phyloP scores from a whole-genome alignment of 2,888 invertebrate species.

The Troides aeacus region DNA sequence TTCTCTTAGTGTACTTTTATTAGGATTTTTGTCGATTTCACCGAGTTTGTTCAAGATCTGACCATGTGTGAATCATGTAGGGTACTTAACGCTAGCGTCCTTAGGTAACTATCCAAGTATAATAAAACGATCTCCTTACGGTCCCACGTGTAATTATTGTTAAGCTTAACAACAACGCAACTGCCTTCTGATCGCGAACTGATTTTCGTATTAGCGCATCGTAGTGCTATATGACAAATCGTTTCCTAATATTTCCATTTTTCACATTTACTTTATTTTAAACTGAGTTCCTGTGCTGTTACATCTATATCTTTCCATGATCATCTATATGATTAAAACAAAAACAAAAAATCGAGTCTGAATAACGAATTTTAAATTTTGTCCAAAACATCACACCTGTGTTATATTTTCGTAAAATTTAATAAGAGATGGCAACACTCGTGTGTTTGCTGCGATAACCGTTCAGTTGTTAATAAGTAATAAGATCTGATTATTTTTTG shows the following conservation, averaged over 20 bases:
- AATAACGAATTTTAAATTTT: too few species aligned
- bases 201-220: conserved; percentile 12
- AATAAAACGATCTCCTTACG: conserved; percentile 27
- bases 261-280: background rate
- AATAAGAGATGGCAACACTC: background rate
- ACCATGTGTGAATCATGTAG: conserved; percentile 42
- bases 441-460: background rate
- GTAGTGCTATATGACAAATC: background rate
- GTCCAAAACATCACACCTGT: background rate
- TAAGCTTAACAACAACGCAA: background rate
- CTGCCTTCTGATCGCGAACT: conserved; percentile 1
- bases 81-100: conserved; percentile 42
- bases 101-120: conserved; percentile 12
- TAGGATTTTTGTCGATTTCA: conserved; percentile 37
- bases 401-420: background rate
- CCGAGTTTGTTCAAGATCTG: conserved; percentile 37
- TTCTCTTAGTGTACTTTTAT: conserved; percentile 37
- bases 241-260: background rate
- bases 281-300: conserved; percentile 7
- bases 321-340: too few species aligned
- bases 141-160: conserved; percentile 20
- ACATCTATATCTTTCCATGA: background rate
- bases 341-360: too few species aligned
- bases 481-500: background rate
- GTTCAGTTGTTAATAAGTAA: background rate